Conservation (phyloP, 2,113 vertebrate genomes). For the Ceyx cyanopectus region DNA sequence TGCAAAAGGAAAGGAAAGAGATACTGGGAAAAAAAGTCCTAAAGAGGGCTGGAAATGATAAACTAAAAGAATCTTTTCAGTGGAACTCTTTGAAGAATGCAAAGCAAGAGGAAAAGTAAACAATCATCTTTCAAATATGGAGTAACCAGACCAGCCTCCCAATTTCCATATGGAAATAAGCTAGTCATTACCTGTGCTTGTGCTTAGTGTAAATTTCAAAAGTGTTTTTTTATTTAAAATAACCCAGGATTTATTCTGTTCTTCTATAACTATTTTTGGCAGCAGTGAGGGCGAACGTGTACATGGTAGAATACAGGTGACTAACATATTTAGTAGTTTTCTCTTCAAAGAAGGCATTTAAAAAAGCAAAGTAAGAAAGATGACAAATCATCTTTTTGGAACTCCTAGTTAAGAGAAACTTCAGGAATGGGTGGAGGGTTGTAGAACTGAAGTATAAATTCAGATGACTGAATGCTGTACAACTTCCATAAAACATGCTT, state of each 20-base stretch:
- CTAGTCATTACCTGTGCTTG: not conserved
- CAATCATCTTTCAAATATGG: not conserved
- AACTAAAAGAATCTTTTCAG: not conserved
- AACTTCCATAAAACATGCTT: not conserved
- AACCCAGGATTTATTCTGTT: not conserved
- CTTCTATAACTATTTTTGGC: not conserved
- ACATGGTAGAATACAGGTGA: not conserved
- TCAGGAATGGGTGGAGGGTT: accelerated
- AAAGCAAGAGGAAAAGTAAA: not conserved
- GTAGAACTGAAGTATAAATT: not conserved
- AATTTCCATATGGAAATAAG: not conserved
- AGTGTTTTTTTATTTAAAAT: not conserved
- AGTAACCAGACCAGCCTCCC: not conserved
- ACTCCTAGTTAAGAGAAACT: not conserved
- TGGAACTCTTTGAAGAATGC: not conserved
- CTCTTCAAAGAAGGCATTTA: not conserved
- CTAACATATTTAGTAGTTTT: not conserved
- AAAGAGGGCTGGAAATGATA: not conserved
- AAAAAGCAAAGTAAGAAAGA: not conserved
- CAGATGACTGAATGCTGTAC: not conserved
- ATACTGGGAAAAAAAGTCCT: not conserved
- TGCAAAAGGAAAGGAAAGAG: not conserved
- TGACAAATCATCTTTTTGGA: not conserved
- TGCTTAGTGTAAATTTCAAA: not conserved
- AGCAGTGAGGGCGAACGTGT: accelerated